Percentiles rank a stretch among this genome's conserved stretches.
Conservation (phyloP, 2,797 vertebrate genomes). For the Alfaro cultratus region DNA sequence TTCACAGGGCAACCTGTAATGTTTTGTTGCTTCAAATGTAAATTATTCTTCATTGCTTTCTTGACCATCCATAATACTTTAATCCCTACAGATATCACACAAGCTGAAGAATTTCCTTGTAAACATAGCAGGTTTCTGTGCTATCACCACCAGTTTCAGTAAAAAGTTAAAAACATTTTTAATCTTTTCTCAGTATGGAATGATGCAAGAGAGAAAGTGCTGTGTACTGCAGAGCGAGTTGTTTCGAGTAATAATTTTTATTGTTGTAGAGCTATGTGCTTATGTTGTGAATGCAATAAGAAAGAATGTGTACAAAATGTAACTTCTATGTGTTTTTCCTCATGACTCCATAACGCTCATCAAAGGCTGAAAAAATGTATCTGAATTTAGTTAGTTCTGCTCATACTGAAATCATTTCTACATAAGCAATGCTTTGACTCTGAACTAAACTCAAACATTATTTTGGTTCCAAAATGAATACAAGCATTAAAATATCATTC, state of each 20-base stretch:
- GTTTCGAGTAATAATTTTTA: background rate
- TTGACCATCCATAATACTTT: too few relatives aligned
- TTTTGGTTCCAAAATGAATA: background rate
- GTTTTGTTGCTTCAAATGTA: background rate
- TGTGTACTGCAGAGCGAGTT: background rate
- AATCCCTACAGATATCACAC: too few relatives aligned
- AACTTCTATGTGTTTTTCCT: background rate
- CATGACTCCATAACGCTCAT: background rate
- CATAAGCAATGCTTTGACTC: background rate
- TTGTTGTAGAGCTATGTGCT: background rate
- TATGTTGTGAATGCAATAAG: background rate
- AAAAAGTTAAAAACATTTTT: too few relatives aligned
- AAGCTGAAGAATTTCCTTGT: background rate
- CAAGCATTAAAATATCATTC: background rate
- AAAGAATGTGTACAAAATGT: background rate
- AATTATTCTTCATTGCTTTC: too few relatives aligned
- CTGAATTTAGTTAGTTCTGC: conserved; percentile 17
- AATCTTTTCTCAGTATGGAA: background rate
- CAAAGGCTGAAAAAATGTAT: background rate
- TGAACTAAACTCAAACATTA: background rate
- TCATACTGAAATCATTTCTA: conserved; percentile 19
- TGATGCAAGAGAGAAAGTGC: background rate
- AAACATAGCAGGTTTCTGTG: background rate
- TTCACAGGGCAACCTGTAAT: background rate
- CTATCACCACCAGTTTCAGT: background rate